phyloP scores from a whole-genome alignment of 2,113 vertebrate species.

The Phylloscopus trochiloides region DNA sequence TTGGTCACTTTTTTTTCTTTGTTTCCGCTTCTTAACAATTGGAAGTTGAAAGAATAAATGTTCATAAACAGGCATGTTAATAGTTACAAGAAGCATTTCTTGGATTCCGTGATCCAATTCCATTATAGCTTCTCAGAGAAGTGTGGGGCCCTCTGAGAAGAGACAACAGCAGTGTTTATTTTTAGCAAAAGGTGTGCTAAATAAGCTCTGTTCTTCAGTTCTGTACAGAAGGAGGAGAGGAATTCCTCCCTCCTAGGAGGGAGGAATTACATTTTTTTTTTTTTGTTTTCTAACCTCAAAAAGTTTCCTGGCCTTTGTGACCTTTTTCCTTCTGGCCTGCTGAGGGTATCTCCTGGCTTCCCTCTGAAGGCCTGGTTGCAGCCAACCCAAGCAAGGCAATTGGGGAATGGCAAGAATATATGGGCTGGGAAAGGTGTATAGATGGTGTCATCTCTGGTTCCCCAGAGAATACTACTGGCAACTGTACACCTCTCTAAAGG shows the following conservation, averaged over 20 bases:
- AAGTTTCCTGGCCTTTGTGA: not conserved
- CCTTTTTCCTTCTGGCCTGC: not conserved
- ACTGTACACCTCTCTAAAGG: accelerated
- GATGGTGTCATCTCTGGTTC: not conserved
- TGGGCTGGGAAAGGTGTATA: not conserved
- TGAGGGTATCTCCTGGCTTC: not conserved
- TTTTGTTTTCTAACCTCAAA: not conserved
- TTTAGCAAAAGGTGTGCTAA: not conserved
- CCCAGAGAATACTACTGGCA: not conserved
- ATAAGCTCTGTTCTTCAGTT: not conserved
- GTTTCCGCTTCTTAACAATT: not conserved
- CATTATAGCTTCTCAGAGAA: not conserved
- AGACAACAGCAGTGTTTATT: not conserved
- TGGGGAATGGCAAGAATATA: not conserved
- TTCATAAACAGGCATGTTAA: not conserved
- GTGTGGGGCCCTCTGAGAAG: not conserved
- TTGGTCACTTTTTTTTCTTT: not conserved
- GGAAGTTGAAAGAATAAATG: not conserved
- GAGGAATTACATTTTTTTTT: not conserved
- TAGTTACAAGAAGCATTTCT: not conserved
- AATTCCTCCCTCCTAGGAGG: not conserved
- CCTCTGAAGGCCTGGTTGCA: not conserved
- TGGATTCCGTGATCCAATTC: not conserved
- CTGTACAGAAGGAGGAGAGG: not conserved
- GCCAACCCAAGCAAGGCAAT: too few relatives aligned